Evolutionary conservation across 2,888 invertebrate genomes (phyloP), one percentile per base, ranked within the genome.

Genomic region (Ectemnius cavifrons): DNA sequence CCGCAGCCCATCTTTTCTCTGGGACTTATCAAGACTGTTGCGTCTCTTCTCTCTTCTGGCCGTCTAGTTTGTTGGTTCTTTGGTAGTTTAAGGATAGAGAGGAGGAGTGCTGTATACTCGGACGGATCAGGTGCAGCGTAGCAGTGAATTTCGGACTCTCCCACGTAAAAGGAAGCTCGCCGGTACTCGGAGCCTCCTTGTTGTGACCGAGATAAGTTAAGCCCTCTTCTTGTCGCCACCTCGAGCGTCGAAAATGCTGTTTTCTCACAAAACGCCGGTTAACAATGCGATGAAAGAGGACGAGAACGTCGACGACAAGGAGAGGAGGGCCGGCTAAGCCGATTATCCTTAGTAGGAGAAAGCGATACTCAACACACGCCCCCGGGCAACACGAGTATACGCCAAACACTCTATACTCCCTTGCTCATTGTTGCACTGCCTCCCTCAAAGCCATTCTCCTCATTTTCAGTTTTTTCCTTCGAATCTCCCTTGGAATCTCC

Each of bases 161-260:
- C 68, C 71, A 75, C 72, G 75, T 61, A 66, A 70, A 64, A 67
- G 63, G 59, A 64, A 62, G 64, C 60, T 56, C 56, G 63, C 13
- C 52, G 46, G 11, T 37, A 11, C 37, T 23, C 23, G 23, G 37
- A 37, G 5, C 0, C 37, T 56, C 62, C 58, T 71, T 89, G 88
- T 90, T 89, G 86, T 89, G 88, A 89, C 89, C 87, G 82, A 86
- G 86, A 89, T 88, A 88, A 89, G 89, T 89, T 90, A 89, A 89
- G 89, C 86, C 85, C 84, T 73, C 84, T 89, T 90, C 88, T 89
- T 87, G 90, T 87, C 89, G 86, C 79, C 90, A 90, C 90, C 90
- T 90, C 90, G 89, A 90, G 90, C 90, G 90, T 88, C 90, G 86
- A 89, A 90, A 91, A 89, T 89, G 87, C 87, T 91, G 90, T 91